A percentile compares a stretch with the other conserved stretches of the same genome.
Conservation (phyloP, 2,113 vertebrate genomes). For the Peromyscus californicus region DNA sequence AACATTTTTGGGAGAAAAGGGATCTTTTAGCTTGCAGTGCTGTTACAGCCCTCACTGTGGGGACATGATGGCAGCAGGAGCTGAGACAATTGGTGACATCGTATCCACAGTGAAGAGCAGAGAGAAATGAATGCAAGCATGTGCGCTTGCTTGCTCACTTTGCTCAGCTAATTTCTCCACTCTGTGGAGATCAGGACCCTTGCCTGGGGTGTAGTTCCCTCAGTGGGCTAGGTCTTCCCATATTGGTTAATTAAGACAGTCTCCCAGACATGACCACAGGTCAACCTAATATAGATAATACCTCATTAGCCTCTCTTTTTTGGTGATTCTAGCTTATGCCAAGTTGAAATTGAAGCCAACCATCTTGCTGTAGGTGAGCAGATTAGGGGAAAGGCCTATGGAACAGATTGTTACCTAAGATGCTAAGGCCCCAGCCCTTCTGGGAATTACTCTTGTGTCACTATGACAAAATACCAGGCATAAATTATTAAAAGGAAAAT, state of each 20-base stretch:
- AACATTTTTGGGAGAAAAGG: background rate
- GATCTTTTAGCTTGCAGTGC: background rate
- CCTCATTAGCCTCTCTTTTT: background rate
- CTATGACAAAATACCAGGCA: background rate
- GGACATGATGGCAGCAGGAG: background rate
- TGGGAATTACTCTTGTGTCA: background rate
- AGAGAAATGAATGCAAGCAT: background rate
- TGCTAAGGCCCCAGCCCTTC: background rate
- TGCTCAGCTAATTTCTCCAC: background rate
- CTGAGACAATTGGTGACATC: background rate
- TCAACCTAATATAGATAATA: background rate
- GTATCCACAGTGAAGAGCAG: too few species aligned
- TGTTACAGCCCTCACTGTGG: background rate
- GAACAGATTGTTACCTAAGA: background rate
- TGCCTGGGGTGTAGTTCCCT: background rate
- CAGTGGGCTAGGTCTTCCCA: background rate
- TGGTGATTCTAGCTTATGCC: background rate
- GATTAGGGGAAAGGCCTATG: background rate
- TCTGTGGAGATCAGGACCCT: background rate
- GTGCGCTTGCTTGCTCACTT: background rate
- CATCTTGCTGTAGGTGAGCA: background rate
- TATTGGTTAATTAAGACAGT: background rate
- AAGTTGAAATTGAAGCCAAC: background rate
- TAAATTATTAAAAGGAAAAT: background rate
- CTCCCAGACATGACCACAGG: background rate